These are phyloP conservation scores for Chalcosyrphus nemorum DNA, from an alignment of 2,888 invertebrate species.

Conservation along the genomic window DNA sequence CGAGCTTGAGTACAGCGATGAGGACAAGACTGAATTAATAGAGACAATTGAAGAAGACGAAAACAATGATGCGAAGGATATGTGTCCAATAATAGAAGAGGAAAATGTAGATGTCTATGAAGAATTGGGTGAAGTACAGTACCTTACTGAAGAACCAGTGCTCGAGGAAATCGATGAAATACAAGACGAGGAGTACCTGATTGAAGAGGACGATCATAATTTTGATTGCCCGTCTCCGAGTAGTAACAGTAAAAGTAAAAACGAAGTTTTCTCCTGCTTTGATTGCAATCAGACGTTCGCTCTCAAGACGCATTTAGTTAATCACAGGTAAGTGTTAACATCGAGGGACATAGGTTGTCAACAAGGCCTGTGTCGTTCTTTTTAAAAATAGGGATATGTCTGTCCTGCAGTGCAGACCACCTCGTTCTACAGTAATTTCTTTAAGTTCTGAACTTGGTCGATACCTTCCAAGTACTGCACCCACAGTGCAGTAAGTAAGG, in stretches of 20 bases:
- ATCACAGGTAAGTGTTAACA: constrained; percentile 46
- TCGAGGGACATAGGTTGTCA: too few relatives aligned
- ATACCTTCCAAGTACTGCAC: too few relatives aligned
- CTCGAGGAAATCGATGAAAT: neutral
- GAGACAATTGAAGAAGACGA: neutral
- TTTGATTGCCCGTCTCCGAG: neutral
- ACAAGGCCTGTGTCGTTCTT: too few relatives aligned
- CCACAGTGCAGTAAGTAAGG: too few relatives aligned
- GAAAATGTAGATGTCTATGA: neutral
- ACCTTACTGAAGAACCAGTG: constrained; percentile 4
- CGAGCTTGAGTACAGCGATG: neutral
- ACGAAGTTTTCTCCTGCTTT: neutral
- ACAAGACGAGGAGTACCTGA: constrained; percentile 17
- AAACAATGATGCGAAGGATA: neutral
- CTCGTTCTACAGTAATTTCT: too few relatives aligned
- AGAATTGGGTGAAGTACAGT: constrained; percentile 5
- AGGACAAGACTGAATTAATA: neutral
- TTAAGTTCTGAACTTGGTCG: too few relatives aligned
- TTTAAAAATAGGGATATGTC: too few relatives aligned
- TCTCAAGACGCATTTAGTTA: constrained; percentile 31
- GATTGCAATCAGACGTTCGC: constrained; percentile 35
- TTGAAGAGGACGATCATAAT: neutral
- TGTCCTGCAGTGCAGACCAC: too few relatives aligned
- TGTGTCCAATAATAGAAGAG: neutral
- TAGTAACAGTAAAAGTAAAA: neutral